phyloP scores from a whole-genome alignment of 1,140 invertebrate species.

The Hycleus phaleratus region DNA sequence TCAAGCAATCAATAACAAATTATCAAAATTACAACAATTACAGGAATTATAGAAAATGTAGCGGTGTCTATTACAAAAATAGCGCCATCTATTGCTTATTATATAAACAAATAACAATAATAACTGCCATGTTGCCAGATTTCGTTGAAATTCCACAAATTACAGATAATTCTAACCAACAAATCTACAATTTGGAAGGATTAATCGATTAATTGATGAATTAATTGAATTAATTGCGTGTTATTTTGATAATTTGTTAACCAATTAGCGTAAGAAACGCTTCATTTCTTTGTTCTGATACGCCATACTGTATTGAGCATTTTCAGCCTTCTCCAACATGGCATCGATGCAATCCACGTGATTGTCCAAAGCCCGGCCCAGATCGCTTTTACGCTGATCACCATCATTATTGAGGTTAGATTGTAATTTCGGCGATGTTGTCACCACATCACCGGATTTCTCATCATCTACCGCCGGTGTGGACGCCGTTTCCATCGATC shows the following conservation, averaged over 20 bases:
- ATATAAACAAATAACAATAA: too few species aligned
- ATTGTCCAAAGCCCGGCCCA: constrained; percentile 44
- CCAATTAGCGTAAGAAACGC: background rate
- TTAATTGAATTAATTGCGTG: too few species aligned
- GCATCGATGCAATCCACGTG: constrained; percentile 55
- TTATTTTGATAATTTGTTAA: background rate
- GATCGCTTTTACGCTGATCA: constrained; percentile 31
- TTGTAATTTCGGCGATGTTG: constrained; percentile 2
- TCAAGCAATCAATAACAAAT: too few species aligned
- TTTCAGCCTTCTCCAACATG: constrained; percentile 57
- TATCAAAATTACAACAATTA: too few species aligned
- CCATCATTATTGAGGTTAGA: constrained; percentile 4
- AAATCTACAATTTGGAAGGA: too few species aligned
- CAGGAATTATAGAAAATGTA: too few species aligned
- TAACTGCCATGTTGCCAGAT: too few species aligned
- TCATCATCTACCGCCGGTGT: constrained; percentile 19
- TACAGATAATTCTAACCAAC: too few species aligned
- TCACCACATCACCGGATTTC: constrained; percentile 37
- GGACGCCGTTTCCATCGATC: constrained; percentile 18
- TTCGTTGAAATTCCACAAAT: too few species aligned
- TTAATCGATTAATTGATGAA: too few species aligned
- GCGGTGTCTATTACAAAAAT: too few species aligned
- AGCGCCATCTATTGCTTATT: too few species aligned
- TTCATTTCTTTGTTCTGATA: constrained; percentile 67
- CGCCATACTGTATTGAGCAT: constrained; percentile 55